Evolutionary conservation across 30 jellyfish, hydroid and myxozoan species (phyloP), one percentile per base, ranked within the genome.

Genomic region (Aurelia aurita complex sp. Pacific): DNA sequence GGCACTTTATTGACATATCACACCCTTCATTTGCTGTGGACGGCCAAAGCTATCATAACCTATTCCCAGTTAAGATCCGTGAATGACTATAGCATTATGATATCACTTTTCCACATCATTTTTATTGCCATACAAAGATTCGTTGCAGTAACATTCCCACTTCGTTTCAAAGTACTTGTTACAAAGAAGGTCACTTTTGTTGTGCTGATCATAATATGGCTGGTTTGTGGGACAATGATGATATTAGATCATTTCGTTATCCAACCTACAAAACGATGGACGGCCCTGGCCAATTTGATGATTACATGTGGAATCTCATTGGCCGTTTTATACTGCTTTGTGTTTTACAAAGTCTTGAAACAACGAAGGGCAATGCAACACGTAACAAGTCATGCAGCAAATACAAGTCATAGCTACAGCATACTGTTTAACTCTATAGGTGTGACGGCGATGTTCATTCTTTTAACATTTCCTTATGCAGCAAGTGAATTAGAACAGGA

Each of bases 111-210:
- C 51, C 80, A 70, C 46, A 35, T 70, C 5, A 61, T 70, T 57
- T 70, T 70, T n/a, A 70, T 70, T n/a, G 80, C 80, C 4, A 35
- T 70, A 1, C 80, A 70, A 38, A 70, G 80, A 70, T 38, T 70
- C 32, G 64, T 42, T 70, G 80, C 80, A 1, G 80, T 70, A 29
- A 14, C n/a, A 5, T 70, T 70, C 12, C 80, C 80, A 14, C 33
- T 70, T 15, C 61, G 80, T 13, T 70, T 70, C 64, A 70, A 38
- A 23, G 59, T 4, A 10, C 4, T 70, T n/a, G 11, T 70, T 61
- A 70, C 80, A 12, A 35, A 57, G 19, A 70, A 70, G 46, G 4
- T 70, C 29, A 42, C 80, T 7, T 35, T 33, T 4, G 16, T 70
- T n/a, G 13, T 70, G 46, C 62, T 70, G 64, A 61, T 70, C 34